These are phyloP conservation scores for Lepidocyrtinus sp. DNA, from an alignment of 2,888 invertebrate species.

Conservation along the genomic window DNA sequence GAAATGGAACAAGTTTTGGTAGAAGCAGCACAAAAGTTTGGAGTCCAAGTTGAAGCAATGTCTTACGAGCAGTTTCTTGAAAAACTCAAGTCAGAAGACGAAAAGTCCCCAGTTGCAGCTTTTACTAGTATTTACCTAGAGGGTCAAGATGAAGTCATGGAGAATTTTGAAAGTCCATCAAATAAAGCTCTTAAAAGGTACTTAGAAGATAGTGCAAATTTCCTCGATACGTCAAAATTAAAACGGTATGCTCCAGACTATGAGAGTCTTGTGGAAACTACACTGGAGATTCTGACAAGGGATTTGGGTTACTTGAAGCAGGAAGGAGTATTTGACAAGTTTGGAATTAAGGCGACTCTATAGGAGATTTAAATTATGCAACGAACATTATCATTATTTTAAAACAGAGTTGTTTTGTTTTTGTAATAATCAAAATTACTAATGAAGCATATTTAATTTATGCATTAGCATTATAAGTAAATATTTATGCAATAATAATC, in stretches of 20 bases:
- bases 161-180: neutral
- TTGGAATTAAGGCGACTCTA: constrained; percentile 11
- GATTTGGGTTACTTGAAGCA: constrained; percentile 25
- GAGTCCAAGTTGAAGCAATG: constrained; percentile 17
- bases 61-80: constrained; percentile 2
- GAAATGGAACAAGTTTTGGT: constrained; percentile 34
- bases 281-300: neutral
- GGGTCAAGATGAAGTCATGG: neutral
- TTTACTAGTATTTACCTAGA: constrained; percentile 16
- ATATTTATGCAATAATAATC: too few species aligned
- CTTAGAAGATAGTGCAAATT: neutral
- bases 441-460: too few species aligned
- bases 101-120: constrained; percentile 13
- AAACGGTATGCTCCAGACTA: neutral
- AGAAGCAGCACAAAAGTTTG: constrained; percentile 25
- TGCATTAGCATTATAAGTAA: too few species aligned
- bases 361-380: too few species aligned
- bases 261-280: neutral
- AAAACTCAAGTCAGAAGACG: constrained; percentile 2
- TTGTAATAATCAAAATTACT: too few species aligned
- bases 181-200: neutral
- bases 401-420: too few species aligned
- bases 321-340: constrained; percentile 34
- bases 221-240: neutral
- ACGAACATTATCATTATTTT: too few species aligned